Percentiles rank a stretch among this genome's conserved stretches.
Evolutionary conservation across 2,888 invertebrate species (phyloP).

Genomic region (Polia nebulosa): DNA sequence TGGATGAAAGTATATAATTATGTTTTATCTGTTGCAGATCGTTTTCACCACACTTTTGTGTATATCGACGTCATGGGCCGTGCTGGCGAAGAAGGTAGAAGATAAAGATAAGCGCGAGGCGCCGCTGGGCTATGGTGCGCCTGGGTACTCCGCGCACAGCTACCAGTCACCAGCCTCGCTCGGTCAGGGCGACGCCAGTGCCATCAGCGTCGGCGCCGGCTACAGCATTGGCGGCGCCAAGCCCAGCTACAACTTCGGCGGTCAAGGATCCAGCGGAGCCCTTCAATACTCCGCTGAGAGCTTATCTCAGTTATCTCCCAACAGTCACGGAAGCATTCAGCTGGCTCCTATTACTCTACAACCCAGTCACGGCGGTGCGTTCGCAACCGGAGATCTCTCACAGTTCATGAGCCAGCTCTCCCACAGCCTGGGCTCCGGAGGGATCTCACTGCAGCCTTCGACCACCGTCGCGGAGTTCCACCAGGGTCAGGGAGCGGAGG

Average conservation of each 20-base stretch:
- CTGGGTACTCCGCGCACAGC: conserved; percentile 67
- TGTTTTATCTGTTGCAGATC: conserved; percentile 80
- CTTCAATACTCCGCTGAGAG: conserved; percentile 77
- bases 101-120: conserved; percentile 88
- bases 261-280: conserved; percentile 75
- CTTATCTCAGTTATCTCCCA: conserved; percentile 71
- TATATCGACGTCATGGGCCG: conserved; percentile 82
- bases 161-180: conserved; percentile 70
- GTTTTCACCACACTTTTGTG: conserved; percentile 82
- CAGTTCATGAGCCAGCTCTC: conserved; percentile 86
- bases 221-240: conserved; percentile 88
- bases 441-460: conserved; percentile 79
- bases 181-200: conserved; percentile 83
- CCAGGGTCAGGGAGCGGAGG: conserved; percentile 74
- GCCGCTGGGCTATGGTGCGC: conserved; percentile 76
- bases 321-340: conserved; percentile 80
- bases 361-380: conserved; percentile 76
- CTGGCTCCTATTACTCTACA: conserved; percentile 84
- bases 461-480: conserved; percentile 79
- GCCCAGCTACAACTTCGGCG: conserved; percentile 78
- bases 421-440: conserved; percentile 82
- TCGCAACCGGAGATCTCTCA: conserved; percentile 79
- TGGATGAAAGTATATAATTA: conserved; percentile 62
- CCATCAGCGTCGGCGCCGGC: conserved; percentile 87
- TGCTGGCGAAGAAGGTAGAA: conserved; percentile 78